These are phyloP conservation scores for Numenius arquata DNA, from an alignment of 2,113 vertebrate species.

Conservation along the genomic window DNA sequence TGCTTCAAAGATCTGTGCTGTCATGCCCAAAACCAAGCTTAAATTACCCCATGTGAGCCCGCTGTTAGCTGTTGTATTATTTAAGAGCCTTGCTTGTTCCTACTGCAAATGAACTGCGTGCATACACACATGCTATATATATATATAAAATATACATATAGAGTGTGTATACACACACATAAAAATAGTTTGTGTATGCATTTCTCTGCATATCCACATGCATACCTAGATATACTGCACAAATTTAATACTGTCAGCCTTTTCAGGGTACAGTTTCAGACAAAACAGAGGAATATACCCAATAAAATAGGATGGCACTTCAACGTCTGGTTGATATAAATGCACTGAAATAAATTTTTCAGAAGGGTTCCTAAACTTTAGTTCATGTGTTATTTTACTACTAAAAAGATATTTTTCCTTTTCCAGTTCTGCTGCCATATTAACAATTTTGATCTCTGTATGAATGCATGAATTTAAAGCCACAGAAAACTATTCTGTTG, in stretches of 20 bases:
- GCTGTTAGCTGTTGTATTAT: slow-evolving; percentile 19
- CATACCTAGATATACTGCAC: background rate
- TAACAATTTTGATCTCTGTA: background rate
- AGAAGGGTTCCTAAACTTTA: background rate
- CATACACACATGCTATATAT: background rate
- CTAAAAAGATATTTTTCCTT: background rate
- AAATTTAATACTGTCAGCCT: background rate
- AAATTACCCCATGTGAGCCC: background rate
- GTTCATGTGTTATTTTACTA: background rate
- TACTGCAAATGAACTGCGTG: background rate
- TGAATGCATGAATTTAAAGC: background rate
- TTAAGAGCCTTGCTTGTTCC: background rate
- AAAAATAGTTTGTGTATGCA: background rate
- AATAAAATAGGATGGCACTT: background rate
- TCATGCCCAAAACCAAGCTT: background rate
- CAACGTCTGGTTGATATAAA: background rate
- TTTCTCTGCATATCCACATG: background rate
- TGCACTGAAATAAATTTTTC: background rate
- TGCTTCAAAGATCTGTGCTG: slow-evolving; percentile 17
- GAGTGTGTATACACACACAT: background rate
- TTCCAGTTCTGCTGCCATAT: background rate
- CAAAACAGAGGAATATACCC: background rate
- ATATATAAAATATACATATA: background rate
- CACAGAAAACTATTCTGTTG: background rate
- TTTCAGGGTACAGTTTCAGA: background rate